A percentile compares a stretch with the other conserved stretches of the same genome.
phyloP scores from a whole-genome alignment of 2,797 vertebrate species.

The Psittacula derbiana region DNA sequence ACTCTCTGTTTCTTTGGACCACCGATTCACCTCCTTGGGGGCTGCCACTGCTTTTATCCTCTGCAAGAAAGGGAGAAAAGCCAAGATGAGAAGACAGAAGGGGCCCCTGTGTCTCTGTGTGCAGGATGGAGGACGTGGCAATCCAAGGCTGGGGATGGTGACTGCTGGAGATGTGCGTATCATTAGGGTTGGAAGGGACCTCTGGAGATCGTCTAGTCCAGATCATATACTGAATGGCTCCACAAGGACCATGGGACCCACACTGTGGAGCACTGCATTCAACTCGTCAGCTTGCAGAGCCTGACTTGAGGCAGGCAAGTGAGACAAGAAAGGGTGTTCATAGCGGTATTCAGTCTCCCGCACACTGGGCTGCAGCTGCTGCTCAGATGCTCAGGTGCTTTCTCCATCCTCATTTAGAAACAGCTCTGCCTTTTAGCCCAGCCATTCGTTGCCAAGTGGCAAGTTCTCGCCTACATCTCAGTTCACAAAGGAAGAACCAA shows the following conservation, averaged over 20 bases:
- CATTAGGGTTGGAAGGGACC: not conserved
- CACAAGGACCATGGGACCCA: fast-evolving
- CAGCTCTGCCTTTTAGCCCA: constrained; percentile 8
- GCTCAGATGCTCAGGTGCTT: not conserved
- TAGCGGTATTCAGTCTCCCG: not conserved
- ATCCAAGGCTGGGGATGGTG: not conserved
- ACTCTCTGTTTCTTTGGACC: constrained; percentile 86
- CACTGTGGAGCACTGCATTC: not conserved
- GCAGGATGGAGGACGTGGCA: fast-evolving
- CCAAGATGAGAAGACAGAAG: not conserved
- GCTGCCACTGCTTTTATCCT: constrained; percentile 93
- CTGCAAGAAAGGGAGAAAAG: constrained; percentile 68
- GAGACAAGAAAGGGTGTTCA: not conserved
- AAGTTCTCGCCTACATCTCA: constrained; percentile 7
- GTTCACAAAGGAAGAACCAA: constrained; percentile 19
- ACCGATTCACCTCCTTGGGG: constrained; percentile 88
- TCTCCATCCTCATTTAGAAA: constrained; percentile 27
- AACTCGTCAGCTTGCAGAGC: not conserved
- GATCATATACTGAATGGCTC: not conserved
- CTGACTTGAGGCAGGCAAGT: not conserved
- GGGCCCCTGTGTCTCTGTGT: fast-evolving
- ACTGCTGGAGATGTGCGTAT: fast-evolving
- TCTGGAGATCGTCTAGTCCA: not conserved
- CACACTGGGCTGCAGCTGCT: not conserved
- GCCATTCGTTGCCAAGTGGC: constrained; percentile 13